phyloP scores from a whole-genome alignment of 1,140 invertebrate genomes.

The Oppia nitens region DNA sequence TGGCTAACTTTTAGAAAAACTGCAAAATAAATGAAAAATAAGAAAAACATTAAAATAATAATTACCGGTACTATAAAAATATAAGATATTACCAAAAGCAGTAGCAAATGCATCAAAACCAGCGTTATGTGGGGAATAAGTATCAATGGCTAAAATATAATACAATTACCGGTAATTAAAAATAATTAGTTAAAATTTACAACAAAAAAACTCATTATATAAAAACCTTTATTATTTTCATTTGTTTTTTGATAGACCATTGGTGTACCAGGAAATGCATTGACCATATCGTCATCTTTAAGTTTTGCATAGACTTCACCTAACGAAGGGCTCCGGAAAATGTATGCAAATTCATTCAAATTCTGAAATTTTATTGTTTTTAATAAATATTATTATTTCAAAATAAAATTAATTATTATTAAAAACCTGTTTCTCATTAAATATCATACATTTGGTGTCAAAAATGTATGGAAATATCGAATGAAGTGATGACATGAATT shows the following conservation, averaged over 20 bases:
- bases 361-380: no score
- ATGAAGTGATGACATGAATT: constrained; percentile 45
- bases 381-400: background rate
- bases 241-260: background rate
- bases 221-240: background rate
- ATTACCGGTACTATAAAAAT: no score
- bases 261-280: background rate
- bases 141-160: constrained; percentile 17
- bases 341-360: background rate
- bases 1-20: background rate
- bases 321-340: background rate
- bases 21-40: background rate
- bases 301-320: background rate
- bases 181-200: background rate
- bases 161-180: constrained; percentile 7
- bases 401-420: background rate
- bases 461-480: constrained; percentile 45
- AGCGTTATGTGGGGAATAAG: constrained; percentile 44
- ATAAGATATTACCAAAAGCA: constrained; percentile 35
- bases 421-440: constrained; percentile 28
- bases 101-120: constrained; percentile 55
- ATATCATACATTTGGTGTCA: constrained; percentile 52
- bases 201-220: background rate
- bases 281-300: background rate
- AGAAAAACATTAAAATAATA: background rate